Percentiles rank a stretch among this genome's conserved stretches.
Evolutionary conservation across 2,113 vertebrate species (phyloP).

Genomic region (Galeopterus variegatus): DNA sequence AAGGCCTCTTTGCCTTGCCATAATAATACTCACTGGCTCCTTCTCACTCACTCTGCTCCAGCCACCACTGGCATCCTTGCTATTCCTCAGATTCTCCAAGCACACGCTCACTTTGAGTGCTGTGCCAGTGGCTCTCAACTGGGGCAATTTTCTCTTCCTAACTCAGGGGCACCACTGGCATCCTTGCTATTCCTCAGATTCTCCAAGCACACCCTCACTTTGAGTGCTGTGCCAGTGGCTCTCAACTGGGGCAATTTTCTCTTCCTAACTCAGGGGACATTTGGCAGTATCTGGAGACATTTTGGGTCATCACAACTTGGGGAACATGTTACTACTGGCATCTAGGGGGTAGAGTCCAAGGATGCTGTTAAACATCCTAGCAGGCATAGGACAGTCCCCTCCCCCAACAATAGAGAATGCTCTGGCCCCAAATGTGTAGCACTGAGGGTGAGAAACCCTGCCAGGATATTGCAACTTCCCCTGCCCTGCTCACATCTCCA

Average conservation of each 20-base stretch:
- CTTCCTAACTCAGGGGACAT: too few relatives aligned
- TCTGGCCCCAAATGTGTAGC: background rate
- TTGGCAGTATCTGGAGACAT: background rate
- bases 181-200: background rate
- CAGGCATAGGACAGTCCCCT: background rate
- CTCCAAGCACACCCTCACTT: background rate
- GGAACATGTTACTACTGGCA: background rate
- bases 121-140: background rate
- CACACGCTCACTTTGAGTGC: background rate
- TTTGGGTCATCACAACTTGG: background rate
- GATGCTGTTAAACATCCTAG: background rate
- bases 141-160: too few relatives aligned
- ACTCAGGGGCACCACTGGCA: too few relatives aligned
- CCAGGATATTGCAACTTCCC: too few relatives aligned
- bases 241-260: background rate
- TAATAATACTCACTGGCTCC: background rate
- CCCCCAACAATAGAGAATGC: background rate
- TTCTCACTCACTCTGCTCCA: background rate
- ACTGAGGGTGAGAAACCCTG: background rate
- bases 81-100: background rate
- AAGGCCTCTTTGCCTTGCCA: background rate
- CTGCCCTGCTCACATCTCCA: background rate
- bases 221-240: background rate
- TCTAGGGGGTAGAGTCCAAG: background rate
- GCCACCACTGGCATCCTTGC: background rate